Conservation (phyloP, 2,113 vertebrate species). For the Ia io region DNA sequence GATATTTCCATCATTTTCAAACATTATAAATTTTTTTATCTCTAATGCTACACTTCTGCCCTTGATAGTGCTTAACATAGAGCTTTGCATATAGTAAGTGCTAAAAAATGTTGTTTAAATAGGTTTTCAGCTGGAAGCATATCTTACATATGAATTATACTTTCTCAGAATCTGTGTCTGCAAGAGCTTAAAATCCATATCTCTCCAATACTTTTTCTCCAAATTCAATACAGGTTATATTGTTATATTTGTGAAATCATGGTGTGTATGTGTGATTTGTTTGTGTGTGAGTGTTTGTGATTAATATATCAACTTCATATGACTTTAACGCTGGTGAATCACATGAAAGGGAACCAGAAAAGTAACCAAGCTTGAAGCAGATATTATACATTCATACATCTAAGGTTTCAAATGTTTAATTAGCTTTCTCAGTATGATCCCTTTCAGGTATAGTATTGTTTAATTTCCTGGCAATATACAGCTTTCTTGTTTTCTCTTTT, state of each 20-base stretch:
- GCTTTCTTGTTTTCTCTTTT: conserved; percentile 50
- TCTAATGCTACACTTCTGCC: conserved; percentile 17
- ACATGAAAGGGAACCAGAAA: conserved; percentile 47
- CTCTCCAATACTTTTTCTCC: neutral
- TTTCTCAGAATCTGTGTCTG: neutral
- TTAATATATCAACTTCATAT: conserved; percentile 44
- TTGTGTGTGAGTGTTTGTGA: neutral
- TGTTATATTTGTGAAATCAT: neutral
- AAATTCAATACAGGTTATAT: neutral
- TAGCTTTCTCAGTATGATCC: conserved; percentile 47
- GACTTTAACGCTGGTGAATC: conserved; percentile 31
- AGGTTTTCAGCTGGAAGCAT: neutral
- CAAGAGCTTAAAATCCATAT: neutral
- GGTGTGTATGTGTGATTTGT: neutral
- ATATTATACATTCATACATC: conserved; percentile 58
- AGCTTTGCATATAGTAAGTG: conserved; percentile 14
- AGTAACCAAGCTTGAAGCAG: conserved; percentile 53
- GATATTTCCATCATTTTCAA: conserved; percentile 57
- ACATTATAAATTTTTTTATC: conserved; percentile 36
- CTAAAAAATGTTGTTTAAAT: conserved; percentile 14
- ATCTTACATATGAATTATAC: conserved; percentile 29
- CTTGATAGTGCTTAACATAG: conserved; percentile 29
- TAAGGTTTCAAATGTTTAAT: conserved; percentile 69
- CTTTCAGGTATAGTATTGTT: conserved; percentile 52
- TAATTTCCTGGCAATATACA: conserved; percentile 47